A percentile compares a stretch with the other conserved stretches of the same genome.
Conservation (phyloP, 1,140 invertebrate genomes). For the Pachypeltis micranthus region DNA sequence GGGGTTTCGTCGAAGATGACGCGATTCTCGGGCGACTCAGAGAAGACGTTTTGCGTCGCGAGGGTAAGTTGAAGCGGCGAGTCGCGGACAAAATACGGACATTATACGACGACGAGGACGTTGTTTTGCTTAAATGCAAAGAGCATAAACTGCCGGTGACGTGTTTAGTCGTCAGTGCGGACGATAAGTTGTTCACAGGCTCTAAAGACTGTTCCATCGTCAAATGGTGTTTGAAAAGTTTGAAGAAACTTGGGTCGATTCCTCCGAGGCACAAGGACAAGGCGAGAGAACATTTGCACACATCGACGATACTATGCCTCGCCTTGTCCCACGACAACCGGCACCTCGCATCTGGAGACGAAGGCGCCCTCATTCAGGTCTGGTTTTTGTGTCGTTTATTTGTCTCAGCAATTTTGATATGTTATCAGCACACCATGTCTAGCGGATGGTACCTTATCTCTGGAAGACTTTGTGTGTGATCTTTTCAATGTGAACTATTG, state of each 20-base stretch:
- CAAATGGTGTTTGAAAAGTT: slow-evolving; percentile 58
- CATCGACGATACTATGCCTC: slow-evolving; percentile 49
- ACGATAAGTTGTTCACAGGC: slow-evolving; percentile 66
- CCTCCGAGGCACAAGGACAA: slow-evolving; percentile 31
- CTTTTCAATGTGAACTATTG: too few species aligned
- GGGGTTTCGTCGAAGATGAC: slow-evolving; percentile 52
- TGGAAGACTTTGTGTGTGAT: too few species aligned
- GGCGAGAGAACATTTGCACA: slow-evolving; percentile 36
- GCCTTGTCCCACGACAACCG: slow-evolving; percentile 74
- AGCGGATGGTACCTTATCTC: too few species aligned
- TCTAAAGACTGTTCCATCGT: slow-evolving; percentile 80
- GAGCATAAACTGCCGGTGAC: slow-evolving; percentile 69
- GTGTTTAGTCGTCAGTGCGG: slow-evolving; percentile 62
- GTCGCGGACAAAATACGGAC: slow-evolving; percentile 48
- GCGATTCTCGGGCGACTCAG: slow-evolving; percentile 57
- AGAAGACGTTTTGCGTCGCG: slow-evolving; percentile 74
- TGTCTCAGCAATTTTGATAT: too few species aligned
- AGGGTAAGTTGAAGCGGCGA: slow-evolving; percentile 53
- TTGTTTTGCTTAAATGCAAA: slow-evolving; percentile 35
- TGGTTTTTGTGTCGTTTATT: too few species aligned
- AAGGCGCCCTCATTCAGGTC: slow-evolving; percentile 54
- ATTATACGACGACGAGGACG: slow-evolving; percentile 37
- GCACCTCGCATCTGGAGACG: slow-evolving; percentile 72
- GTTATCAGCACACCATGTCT: too few species aligned
- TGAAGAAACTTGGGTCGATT: slow-evolving; percentile 34